Base-by-base conservation (phyloP, 2,888 invertebrate species). In the Pterobdella sp. region DNA sequence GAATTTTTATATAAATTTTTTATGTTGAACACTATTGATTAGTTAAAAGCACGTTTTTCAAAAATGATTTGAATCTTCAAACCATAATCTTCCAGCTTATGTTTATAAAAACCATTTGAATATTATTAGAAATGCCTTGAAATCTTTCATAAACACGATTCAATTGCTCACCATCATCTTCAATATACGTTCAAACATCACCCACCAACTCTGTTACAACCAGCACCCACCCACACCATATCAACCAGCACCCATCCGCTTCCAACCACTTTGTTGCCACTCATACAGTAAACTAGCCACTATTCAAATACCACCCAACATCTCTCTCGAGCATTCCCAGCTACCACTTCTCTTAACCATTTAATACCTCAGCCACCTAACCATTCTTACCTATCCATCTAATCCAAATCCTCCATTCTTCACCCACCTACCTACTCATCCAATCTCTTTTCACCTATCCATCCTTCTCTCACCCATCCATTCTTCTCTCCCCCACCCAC, bases 301-400 rank as follows among this genome's bases (percentile, higher is more conserved):
- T n/a, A n/a, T n/a, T n/a, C n/a, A n/a, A n/a, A n/a, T n/a, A n/a
- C 26, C 60, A 56, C 60, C 49, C 60, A 56, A 4, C 60, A 56
- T n/a, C 60, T 26, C 60, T n/a, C 26, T 26, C 60, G 26, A 22
- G n/a, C 49, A 42, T 42, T 42, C 4, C 26, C 60, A 56, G n/a
- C 60, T 26, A 56, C 26, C n/a, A 14, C 60, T n/a, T 26, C 60
- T n/a, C n/a, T n/a, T n/a, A n/a, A n/a, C n/a, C n/a, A n/a, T 26
- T 14, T 26, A 7, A 56, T 26, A 56, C 60, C 7, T 26, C 60
- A 4, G 3, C 26, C n/a, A 56, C 3, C 60, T 3, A 18, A 26
- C 60, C n/a, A 22, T 26, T 26, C 7, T 22, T 42, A 42, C 7
- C 49, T 14, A 7, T 42, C 10, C 49, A 42, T 42, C 49, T 14